A percentile compares a stretch with the other conserved stretches of the same genome.
Evolutionary conservation across 2,797 vertebrate genomes (phyloP).

Genomic region (Anisognathus igniventris): DNA sequence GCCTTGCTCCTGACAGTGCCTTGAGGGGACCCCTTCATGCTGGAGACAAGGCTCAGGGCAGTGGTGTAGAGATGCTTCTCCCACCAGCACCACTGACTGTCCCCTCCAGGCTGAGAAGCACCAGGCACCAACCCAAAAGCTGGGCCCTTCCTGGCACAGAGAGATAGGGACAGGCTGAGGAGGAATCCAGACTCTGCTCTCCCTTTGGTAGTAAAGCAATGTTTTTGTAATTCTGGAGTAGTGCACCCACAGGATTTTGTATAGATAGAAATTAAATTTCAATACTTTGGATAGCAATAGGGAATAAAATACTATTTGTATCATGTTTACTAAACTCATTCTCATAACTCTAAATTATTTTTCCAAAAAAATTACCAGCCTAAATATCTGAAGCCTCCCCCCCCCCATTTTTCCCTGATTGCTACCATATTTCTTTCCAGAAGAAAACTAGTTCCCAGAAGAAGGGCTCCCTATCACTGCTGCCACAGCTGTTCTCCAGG

Average conservation of each 20-base stretch:
- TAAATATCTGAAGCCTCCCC: neutral
- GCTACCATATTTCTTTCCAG: neutral
- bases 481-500: neutral
- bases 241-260: neutral
- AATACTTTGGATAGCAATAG: neutral
- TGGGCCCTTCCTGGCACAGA: neutral
- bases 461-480: neutral
- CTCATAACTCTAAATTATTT: neutral
- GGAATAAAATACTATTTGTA: neutral
- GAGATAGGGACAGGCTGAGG: neutral
- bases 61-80: neutral
- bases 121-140: neutral
- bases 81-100: neutral
- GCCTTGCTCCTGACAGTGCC: neutral
- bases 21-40: fast-evolving
- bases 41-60: neutral
- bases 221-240: neutral
- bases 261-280: neutral
- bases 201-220: neutral
- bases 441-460: neutral
- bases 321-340: neutral
- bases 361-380: neutral
- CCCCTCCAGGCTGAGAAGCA: neutral
- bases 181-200: neutral
- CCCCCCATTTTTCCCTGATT: neutral